These are phyloP conservation scores for Ptyas mucosa DNA, from an alignment of 2,113 vertebrate species.

Conservation along the genomic window DNA sequence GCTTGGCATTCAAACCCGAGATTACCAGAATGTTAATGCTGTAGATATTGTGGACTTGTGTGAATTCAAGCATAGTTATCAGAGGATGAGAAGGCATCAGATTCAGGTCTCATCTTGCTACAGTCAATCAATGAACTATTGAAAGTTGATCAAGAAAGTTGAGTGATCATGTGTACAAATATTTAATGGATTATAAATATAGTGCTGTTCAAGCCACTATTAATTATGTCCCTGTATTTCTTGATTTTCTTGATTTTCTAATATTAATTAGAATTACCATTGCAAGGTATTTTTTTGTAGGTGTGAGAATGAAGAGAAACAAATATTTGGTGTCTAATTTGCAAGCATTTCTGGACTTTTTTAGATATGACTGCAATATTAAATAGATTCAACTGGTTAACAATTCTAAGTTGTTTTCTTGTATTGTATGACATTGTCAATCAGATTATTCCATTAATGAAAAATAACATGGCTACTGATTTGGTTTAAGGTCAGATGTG, in stretches of 20 bases:
- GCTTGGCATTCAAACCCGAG: not conserved
- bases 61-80: slow-evolving; percentile 13
- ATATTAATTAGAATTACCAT: not conserved
- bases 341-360: not conserved
- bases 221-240: not conserved
- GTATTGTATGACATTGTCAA: not conserved
- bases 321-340: not conserved
- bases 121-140: not conserved
- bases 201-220: not conserved
- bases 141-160: not conserved
- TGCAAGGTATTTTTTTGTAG: not conserved
- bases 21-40: not conserved
- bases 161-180: not conserved
- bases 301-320: not conserved
- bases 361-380: not conserved
- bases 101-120: not conserved
- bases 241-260: not conserved
- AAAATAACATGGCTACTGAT: not conserved
- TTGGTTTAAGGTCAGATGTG: not conserved
- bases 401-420: not conserved
- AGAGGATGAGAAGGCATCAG: not conserved
- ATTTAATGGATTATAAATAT: not conserved
- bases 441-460: not conserved
- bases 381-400: not conserved
- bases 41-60: slow-evolving; percentile 5